phyloP scores from a whole-genome alignment of 2,888 invertebrate genomes.

The Chymomyza procnemis region DNA sequence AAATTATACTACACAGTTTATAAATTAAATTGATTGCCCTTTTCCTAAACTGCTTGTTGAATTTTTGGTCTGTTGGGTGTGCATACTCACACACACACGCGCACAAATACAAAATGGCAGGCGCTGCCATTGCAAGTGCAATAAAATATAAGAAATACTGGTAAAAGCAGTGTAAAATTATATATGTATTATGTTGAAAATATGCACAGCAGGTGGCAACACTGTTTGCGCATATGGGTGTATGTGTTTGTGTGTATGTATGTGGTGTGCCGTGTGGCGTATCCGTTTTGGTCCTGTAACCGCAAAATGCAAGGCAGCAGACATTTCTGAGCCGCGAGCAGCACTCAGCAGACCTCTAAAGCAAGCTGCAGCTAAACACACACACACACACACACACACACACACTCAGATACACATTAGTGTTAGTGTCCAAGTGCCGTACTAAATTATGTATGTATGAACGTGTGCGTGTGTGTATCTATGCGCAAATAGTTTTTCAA shows the following conservation, averaged over 20 bases:
- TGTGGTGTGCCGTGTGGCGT: constrained; percentile 43
- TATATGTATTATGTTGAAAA: constrained; percentile 57
- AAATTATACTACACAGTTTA: too few relatives aligned
- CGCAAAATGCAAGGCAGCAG: constrained; percentile 55
- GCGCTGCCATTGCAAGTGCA: constrained; percentile 22
- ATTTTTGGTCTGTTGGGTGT: too few relatives aligned
- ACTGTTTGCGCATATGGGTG: constrained; percentile 6
- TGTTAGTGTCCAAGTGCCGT: constrained; percentile 65
- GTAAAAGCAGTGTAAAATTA: constrained; percentile 52
- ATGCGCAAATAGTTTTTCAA: constrained; percentile 65
- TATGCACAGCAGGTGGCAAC: constrained; percentile 24
- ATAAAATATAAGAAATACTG: constrained; percentile 55
- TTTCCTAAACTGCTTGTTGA: too few relatives aligned
- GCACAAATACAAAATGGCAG: neutral
- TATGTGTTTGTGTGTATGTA: constrained; percentile 14
- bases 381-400: neutral
- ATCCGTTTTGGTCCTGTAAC: constrained; percentile 57
- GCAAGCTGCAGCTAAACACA: neutral
- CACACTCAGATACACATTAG: constrained; percentile 43
- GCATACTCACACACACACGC: constrained; percentile 1
- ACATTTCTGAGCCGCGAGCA: constrained; percentile 19
- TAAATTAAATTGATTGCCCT: too few relatives aligned
- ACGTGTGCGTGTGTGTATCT: constrained; percentile 27
- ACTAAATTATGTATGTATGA: constrained; percentile 49
- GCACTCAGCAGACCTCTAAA: constrained; percentile 3